Evolutionary conservation across 2,888 invertebrate genomes (phyloP).

Genomic region (Aspidiotus destructor): DNA sequence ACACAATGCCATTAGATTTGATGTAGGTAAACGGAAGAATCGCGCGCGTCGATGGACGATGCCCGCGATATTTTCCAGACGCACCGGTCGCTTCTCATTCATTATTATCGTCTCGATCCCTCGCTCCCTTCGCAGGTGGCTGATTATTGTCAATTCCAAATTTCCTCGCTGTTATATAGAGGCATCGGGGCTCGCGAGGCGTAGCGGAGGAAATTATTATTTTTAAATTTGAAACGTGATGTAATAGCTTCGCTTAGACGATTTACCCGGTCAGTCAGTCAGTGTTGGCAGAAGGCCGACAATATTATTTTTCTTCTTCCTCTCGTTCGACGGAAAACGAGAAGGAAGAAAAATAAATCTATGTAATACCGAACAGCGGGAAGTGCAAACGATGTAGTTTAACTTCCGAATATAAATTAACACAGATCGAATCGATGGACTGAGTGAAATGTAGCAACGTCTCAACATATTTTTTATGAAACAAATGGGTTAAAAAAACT

Average conservation of each 20-base stretch:
- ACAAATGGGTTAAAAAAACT: no score
- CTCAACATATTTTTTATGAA: no score
- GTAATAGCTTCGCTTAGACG: not conserved
- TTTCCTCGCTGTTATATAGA: no score
- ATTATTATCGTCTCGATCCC: not conserved
- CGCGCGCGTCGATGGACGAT: not conserved
- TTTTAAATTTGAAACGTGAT: constrained; percentile 1
- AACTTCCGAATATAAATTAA: no score
- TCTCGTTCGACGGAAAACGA: not conserved
- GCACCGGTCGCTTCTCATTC: not conserved
- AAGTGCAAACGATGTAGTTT: no score
- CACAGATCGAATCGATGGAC: no score
- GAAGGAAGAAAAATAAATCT: not conserved
- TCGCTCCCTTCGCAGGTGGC: not conserved
- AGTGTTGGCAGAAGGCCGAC: constrained; percentile 1
- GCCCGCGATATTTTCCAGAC: not conserved
- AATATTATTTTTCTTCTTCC: constrained; percentile 1
- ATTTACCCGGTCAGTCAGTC: no score
- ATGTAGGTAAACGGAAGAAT: constrained; percentile 3
- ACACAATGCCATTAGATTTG: constrained; percentile 10
- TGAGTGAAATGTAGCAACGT: no score
- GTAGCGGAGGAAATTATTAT: not conserved
- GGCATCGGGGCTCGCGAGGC: not conserved
- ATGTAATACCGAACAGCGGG: no score
- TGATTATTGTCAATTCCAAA: not conserved